Conservation (phyloP, 1,140 invertebrate species). For the Lethocerus indicus region DNA sequence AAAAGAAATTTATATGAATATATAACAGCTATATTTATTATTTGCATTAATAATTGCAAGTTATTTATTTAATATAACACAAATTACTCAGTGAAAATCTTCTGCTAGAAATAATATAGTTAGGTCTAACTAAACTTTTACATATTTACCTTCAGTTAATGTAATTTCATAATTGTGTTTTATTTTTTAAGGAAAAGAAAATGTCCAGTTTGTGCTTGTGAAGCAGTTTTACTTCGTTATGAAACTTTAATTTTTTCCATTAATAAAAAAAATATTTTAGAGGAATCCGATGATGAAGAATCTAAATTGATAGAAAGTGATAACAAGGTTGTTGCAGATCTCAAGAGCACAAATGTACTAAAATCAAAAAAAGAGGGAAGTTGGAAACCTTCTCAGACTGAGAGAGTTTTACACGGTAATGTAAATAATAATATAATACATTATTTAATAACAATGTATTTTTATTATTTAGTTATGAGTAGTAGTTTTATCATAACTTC, state of each 20-base stretch:
- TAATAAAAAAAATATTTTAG: neutral
- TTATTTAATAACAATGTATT: too few relatives aligned
- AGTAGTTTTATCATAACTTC: too few relatives aligned
- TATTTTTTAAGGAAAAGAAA: conserved; percentile 13
- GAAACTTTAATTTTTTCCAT: conserved; percentile 31
- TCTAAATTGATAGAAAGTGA: conserved; percentile 20
- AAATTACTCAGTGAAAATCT: too few relatives aligned
- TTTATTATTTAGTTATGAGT: too few relatives aligned
- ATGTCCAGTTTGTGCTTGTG: conserved; percentile 32
- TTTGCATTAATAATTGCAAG: too few relatives aligned
- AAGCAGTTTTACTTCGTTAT: conserved; percentile 32
- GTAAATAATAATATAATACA: too few relatives aligned
- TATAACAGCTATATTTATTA: too few relatives aligned
- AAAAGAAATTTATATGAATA: too few relatives aligned
- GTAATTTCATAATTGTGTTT: neutral
- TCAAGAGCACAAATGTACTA: conserved; percentile 5
- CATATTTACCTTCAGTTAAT: neutral
- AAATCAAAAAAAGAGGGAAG: conserved; percentile 22
- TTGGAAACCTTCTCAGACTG: conserved; percentile 32
- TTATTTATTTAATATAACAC: too few relatives aligned
- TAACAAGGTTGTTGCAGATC: conserved; percentile 9
- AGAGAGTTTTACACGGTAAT: conserved; percentile 32
- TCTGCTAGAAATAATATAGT: too few relatives aligned
- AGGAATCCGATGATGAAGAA: conserved; percentile 4
- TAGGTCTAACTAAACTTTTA: too few relatives aligned